phyloP scores from a whole-genome alignment of 2,888 invertebrate species.

The Drosophila longiperda region DNA sequence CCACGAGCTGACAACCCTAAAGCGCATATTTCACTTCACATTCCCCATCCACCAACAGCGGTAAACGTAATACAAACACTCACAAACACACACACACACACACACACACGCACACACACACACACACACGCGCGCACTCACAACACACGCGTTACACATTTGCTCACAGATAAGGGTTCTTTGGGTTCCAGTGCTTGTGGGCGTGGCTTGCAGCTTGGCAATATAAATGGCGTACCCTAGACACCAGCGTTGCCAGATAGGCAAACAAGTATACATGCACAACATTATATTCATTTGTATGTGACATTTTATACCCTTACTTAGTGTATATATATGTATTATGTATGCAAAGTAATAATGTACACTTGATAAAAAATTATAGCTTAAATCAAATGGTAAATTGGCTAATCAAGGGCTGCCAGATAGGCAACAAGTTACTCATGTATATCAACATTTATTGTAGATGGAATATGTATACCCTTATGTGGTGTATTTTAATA shows the following conservation, averaged over 20 bases:
- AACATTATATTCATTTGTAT: neutral
- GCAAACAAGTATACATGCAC: neutral
- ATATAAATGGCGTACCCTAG: slow-evolving; percentile 45
- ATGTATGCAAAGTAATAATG: too few species aligned
- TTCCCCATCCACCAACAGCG: slow-evolving; percentile 25
- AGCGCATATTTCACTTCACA: slow-evolving; percentile 2
- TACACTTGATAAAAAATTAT: neutral
- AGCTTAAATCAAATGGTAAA: neutral
- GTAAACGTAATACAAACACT: slow-evolving; percentile 10
- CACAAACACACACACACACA: neutral
- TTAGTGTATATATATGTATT: neutral
- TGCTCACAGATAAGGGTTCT: slow-evolving; percentile 38
- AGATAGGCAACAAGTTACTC: neutral
- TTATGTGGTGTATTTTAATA: neutral
- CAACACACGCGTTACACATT: neutral
- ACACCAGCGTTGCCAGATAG: slow-evolving; percentile 57
- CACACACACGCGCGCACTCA: too few species aligned
- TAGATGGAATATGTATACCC: fast-evolving
- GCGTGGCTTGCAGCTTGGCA: slow-evolving; percentile 46
- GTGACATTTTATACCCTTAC: neutral
- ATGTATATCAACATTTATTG: neutral
- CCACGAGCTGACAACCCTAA: slow-evolving; percentile 57
- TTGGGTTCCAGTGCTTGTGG: slow-evolving; percentile 28
- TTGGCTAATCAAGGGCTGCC: neutral
- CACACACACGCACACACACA: neutral